A percentile compares a stretch with the other conserved stretches of the same genome.
Conservation (phyloP, 2,888 invertebrate genomes). For the Schrankia costaestrigalis region DNA sequence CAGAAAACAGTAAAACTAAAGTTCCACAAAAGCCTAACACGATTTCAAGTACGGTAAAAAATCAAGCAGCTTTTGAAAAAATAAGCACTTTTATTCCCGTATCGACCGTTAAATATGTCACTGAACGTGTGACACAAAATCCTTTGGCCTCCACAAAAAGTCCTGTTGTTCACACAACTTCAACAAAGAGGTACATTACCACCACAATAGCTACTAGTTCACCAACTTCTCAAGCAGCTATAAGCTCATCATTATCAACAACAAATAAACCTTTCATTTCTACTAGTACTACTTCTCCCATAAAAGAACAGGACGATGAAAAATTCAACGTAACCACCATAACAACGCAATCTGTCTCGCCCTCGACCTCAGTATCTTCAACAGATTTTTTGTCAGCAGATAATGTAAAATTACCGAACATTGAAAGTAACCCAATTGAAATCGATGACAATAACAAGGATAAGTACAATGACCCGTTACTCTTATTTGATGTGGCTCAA, state of each 20-base stretch:
- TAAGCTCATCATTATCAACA: constrained; percentile 12
- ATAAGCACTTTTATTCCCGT: constrained; percentile 59
- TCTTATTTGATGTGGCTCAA: constrained; percentile 71
- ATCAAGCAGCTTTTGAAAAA: constrained; percentile 45
- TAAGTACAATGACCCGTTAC: constrained; percentile 40
- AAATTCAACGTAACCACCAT: constrained; percentile 61
- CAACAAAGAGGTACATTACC: constrained; percentile 25
- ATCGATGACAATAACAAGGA: constrained; percentile 19
- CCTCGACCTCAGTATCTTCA: constrained; percentile 59
- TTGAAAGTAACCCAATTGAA: constrained; percentile 16
- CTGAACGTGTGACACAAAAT: constrained; percentile 46
- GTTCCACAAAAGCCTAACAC: constrained; percentile 28
- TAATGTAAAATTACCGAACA: constrained; percentile 24
- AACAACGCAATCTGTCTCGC: constrained; percentile 70
- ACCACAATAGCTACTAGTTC: constrained; percentile 18
- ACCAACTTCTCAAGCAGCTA: constrained; percentile 14
- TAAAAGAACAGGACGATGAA: constrained; percentile 40
- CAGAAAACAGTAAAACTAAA: constrained; percentile 22
- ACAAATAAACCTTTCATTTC: constrained; percentile 30
- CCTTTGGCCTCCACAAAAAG: constrained; percentile 36
- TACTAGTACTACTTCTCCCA: constrained; percentile 24
- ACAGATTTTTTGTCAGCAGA: constrained; percentile 50
- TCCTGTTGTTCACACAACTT: constrained; percentile 16
- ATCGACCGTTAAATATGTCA: constrained; percentile 52
- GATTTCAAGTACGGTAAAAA: constrained; percentile 43